Conservation (phyloP, 1,140 invertebrate species). For the Micrasema longulum region DNA sequence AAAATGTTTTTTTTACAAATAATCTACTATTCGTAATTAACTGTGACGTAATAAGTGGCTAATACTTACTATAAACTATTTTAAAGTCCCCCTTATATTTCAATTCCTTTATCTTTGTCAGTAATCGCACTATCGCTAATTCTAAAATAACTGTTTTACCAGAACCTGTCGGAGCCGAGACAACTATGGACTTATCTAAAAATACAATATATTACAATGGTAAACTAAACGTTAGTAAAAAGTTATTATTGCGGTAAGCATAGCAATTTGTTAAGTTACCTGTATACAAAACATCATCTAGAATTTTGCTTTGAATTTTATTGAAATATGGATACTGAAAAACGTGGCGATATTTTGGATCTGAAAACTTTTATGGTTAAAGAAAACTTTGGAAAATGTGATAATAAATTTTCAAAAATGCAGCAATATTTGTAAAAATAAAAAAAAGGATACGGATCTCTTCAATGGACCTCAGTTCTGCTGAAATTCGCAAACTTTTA, state of each 20-base stretch:
- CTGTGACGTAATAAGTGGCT: neutral
- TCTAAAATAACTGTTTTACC: constrained; percentile 88
- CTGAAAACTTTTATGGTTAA: constrained; percentile 55
- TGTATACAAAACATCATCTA: constrained; percentile 74
- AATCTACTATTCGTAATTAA: no score
- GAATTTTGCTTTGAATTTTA: constrained; percentile 76
- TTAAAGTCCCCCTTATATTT: constrained; percentile 66
- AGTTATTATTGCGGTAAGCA: no score
- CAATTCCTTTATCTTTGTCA: constrained; percentile 67
- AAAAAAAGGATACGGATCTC: constrained; percentile 60
- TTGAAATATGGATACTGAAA: constrained; percentile 79
- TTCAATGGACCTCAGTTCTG: constrained; percentile 60
- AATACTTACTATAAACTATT: constrained; percentile 74
- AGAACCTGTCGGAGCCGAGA: constrained; percentile 84
- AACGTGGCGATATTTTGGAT: constrained; percentile 68
- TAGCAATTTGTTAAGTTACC: constrained; percentile 64
- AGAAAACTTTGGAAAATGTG: constrained; percentile 32
- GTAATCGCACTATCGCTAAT: constrained; percentile 77
- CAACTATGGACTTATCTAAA: constrained; percentile 77
- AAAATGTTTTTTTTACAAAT: constrained; percentile 33
- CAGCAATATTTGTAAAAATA: no score
- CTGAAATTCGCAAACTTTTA: constrained; percentile 20
- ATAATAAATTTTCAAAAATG: no score
- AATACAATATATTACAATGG: constrained; percentile 11
- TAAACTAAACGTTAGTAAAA: no score